Base-by-base conservation (phyloP, 2,888 invertebrate genomes). In the Drosophila lacicola region DNA sequence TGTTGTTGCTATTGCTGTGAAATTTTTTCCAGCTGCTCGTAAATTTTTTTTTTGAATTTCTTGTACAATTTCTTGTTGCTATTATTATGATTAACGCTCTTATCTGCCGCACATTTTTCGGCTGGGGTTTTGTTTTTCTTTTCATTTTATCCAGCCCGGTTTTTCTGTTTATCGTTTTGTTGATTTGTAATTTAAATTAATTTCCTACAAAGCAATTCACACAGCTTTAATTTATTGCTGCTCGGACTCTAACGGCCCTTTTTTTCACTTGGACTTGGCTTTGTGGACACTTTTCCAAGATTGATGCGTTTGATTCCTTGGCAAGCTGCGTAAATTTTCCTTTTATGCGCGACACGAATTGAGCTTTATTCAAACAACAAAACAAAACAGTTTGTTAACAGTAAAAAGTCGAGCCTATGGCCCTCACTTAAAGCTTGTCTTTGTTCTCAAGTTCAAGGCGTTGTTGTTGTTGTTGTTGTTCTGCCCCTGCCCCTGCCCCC, bases 1-100 rank as follows among this genome's bases (percentile, higher is more conserved):
- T 47, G 46, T 37, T 34, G 37, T 67, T 57, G 11, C 13, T 50
- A 21, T 51, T 54, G 56, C 66, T 73, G 70, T 78, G 77, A 72
- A 77, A 72, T 76, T 68, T 66, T 66, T 63, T 53, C 19, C 6
- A 62, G 61, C 58, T 56, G 61, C 46, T 74, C 75, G 80, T 80
- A 80, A 85, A 85, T 78, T 78, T 85, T 78, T 78, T 72, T 67
- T 85, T 82, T 78, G 70, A 82, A 85, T 82, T 82, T 80, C 67
- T 69, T 65, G 58, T 58, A 63, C 68, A 70, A 68, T 78, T 78
- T 56, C 11, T 69, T 34, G 37, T 14, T 47, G 58, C 61, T 56
- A 60, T 25, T 68, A 50, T 64, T 44, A 13, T 50, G 50, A 45
- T 45, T 61, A 64, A 19, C 51, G 45, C 70, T 57, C 57, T 42